phyloP scores from a whole-genome alignment of 2,113 vertebrate genomes.

The Hippopotamus amphibius region DNA sequence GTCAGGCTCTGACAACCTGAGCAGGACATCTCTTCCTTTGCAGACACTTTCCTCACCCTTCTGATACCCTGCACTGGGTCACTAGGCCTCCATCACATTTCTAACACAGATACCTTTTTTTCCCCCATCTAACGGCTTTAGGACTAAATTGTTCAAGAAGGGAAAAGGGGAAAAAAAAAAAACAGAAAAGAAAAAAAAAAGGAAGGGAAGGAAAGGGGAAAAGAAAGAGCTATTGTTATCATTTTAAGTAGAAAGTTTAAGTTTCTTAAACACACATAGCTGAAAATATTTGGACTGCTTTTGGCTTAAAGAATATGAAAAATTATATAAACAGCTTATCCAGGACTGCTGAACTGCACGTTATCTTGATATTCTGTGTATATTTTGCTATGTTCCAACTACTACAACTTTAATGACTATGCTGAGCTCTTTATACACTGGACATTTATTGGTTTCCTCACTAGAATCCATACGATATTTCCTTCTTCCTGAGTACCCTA shows the following conservation, averaged over 20 bases:
- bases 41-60: neutral
- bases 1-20: neutral
- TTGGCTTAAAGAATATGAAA: neutral
- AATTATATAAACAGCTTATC: neutral
- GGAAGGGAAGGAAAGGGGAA: neutral
- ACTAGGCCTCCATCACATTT: too few relatives aligned
- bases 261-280: neutral
- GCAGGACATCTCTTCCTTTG: neutral
- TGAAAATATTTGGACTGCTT: conserved; percentile 17
- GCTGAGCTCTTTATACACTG: neutral
- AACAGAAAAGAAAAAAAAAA: neutral
- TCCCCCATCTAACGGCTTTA: neutral
- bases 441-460: neutral
- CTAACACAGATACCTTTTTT: neutral
- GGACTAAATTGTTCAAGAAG: neutral
- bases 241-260: neutral
- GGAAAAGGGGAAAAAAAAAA: neutral
- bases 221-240: neutral
- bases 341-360: neutral
- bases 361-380: neutral
- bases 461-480: neutral
- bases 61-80: neutral
- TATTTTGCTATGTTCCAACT: neutral
- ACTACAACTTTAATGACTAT: neutral
- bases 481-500: neutral